A percentile compares a stretch with the other conserved stretches of the same genome.
Evolutionary conservation across 2,113 vertebrate species (phyloP).

Genomic region (Mionectes macconnelli): DNA sequence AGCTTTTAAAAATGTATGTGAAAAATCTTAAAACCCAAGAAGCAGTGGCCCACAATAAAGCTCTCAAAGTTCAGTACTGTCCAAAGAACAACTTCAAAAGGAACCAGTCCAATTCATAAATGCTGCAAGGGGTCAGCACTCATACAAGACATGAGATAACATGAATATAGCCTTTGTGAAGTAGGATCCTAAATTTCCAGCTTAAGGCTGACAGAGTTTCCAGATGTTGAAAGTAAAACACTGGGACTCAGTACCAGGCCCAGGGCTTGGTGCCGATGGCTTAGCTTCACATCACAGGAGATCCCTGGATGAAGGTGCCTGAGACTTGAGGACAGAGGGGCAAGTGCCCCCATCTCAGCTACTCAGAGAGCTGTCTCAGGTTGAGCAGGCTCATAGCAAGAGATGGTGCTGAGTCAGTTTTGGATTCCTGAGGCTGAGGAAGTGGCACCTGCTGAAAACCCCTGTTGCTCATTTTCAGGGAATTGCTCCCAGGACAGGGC

Average conservation of each 20-base stretch:
- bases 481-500: background rate
- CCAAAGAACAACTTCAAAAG: background rate
- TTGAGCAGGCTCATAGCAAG: background rate
- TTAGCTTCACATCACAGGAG: background rate
- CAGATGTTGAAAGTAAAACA: background rate
- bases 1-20: background rate
- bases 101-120: background rate
- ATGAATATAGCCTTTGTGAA: background rate
- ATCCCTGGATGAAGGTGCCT: background rate
- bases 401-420: background rate
- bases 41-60: background rate
- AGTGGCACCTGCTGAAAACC: background rate
- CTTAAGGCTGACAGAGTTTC: background rate
- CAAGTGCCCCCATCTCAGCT: background rate
- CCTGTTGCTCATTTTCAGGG: background rate
- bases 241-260: accelerated
- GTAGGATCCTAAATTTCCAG: background rate
- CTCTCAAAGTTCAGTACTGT: background rate
- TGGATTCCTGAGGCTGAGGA: background rate
- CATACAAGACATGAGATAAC: background rate
- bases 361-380: accelerated
- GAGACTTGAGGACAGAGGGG: background rate
- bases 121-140: accelerated
- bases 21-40: background rate
- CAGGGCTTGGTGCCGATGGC: background rate